Base-by-base conservation (phyloP, 2,888 invertebrate species). In the Epinotia demarniana region DNA sequence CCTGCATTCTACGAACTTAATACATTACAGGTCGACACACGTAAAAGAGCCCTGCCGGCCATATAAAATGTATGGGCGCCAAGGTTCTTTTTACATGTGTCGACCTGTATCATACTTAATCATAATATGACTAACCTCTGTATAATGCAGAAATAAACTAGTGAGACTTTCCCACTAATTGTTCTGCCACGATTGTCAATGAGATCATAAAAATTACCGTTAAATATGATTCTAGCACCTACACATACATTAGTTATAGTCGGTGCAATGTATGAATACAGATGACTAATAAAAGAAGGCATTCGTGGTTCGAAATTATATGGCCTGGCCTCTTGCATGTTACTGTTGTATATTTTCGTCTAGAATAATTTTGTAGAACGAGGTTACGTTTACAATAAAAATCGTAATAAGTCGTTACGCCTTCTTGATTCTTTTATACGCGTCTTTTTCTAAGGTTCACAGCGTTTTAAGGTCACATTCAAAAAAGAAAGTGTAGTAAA, bases 131-230 rank as follows among this genome's bases (percentile, higher is more conserved):
- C 75, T 75, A 66, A 75, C 19, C 53, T n/a, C 6, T n/a, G 23
- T 39, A 39, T 58, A 60, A 71, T 60, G 62, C 62, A 60, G 63
- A 66, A 61, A 27, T 49, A 39, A 46, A 57, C 57, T 23, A 27
- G 58, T 53, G 64, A 64, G 64, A 75, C 77, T 77, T 77, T 78
- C 77, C 64, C 68, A 72, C 75, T 80, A 80, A 80, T 81, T 81
- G 81, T 83, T 81, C 80, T 79, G 79, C 76, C 46, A 72, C 74
- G 62, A 68, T 80, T 78, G 78, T 63, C 77, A 81, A 79, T 73
- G 78, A 78, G 81, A 80, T 78, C 79, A 77, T 78, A 39, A 77
- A 77, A 75, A 69, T 46, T 53, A 19, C 71, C 53, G 75, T 75
- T 71, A 66, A 46, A 23, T 58, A n/a, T n/a, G 12, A 61, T 11